phyloP scores from a whole-genome alignment of 2,113 vertebrate genomes.

The Sakesphorus luctuosus region DNA sequence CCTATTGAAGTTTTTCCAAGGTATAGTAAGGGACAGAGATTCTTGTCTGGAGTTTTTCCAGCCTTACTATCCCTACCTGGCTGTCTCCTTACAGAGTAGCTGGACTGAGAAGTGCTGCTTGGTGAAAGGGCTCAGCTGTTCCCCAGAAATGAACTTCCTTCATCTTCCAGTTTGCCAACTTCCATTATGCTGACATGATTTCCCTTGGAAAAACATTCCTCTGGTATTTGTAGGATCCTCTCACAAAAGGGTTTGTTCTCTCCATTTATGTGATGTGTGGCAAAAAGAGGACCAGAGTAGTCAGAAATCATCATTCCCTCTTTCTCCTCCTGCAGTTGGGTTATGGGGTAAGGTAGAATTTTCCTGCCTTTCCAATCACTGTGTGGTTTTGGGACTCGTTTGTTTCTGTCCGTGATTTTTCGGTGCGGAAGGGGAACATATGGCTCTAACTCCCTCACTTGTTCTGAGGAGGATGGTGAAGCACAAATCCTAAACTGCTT shows the following conservation, averaged over 20 bases:
- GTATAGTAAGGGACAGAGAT: not conserved
- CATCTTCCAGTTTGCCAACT: not conserved
- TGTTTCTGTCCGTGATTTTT: conserved; percentile 11
- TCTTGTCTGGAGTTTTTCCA: not conserved
- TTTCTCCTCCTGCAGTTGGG: not conserved
- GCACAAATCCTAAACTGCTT: conserved; percentile 36
- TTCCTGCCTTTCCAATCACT: not conserved
- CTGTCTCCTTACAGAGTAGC: not conserved
- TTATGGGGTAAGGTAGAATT: not conserved
- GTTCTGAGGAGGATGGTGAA: conserved; percentile 7
- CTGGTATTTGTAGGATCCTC: not conserved
- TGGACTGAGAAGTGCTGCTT: not conserved
- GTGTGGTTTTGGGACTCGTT: not conserved
- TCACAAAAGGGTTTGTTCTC: not conserved
- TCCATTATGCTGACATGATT: not conserved
- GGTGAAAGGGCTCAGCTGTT: not conserved
- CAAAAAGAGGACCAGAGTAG: not conserved
- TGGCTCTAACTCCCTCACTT: conserved; percentile 1
- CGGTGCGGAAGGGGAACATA: conserved; percentile 10
- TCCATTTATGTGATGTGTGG: not conserved
- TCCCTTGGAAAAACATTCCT: not conserved
- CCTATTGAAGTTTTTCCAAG: not conserved
- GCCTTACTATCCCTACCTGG: not conserved
- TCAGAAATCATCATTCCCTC: not conserved
- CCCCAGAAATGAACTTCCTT: not conserved